Conservation (phyloP, 2,113 vertebrate species). For the Rutilus rutilus region DNA sequence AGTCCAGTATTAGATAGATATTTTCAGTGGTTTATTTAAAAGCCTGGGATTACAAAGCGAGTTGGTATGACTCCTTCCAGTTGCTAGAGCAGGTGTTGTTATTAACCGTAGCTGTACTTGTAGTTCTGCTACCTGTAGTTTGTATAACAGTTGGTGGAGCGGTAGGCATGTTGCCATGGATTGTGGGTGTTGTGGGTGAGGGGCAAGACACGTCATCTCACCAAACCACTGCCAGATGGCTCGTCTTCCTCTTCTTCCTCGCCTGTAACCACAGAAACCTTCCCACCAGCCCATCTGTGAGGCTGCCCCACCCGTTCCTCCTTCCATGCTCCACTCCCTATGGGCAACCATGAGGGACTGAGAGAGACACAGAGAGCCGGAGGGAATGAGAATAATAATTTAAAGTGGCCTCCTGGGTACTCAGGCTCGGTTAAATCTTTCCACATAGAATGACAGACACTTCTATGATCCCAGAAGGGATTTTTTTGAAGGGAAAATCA, state of each 20-base stretch:
- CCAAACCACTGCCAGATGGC: constrained; percentile 65
- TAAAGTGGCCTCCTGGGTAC: neutral
- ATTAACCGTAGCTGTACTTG: neutral
- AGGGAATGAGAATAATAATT: neutral
- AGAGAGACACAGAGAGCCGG: constrained; percentile 13
- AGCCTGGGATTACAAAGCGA: too few relatives aligned
- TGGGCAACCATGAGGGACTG: neutral
- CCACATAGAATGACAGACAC: neutral
- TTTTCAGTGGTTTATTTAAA: too few relatives aligned
- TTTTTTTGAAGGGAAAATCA: neutral
- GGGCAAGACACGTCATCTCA: constrained; percentile 65
- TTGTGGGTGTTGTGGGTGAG: constrained; percentile 66
- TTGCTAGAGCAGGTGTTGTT: constrained; percentile 10
- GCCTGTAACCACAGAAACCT: constrained; percentile 62
- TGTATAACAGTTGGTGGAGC: constrained; percentile 45
- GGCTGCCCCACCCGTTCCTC: constrained; percentile 55
- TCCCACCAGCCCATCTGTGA: constrained; percentile 60
- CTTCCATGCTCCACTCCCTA: constrained; percentile 31
- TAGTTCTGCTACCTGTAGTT: neutral
- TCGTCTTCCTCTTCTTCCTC: constrained; percentile 56
- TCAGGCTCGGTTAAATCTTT: neutral
- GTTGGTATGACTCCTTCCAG: neutral
- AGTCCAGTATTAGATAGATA: too few relatives aligned
- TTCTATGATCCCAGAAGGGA: neutral
- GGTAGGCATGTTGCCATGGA: constrained; percentile 57